Evolutionary conservation across 2,888 invertebrate species (phyloP), one percentile per base, ranked within the genome.

Genomic region (Heliconius ethilla): DNA sequence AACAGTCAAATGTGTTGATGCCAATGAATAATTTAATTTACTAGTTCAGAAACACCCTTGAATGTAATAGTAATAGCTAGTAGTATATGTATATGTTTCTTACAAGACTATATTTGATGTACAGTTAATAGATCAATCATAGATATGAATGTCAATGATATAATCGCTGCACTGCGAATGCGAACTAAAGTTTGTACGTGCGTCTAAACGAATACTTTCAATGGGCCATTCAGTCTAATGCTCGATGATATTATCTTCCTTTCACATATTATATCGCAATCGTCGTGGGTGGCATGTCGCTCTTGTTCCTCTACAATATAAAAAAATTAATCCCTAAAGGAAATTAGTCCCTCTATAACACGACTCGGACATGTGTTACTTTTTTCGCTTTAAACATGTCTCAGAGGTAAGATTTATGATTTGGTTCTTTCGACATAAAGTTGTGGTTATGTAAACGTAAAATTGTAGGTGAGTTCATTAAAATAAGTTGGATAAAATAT

Each of bases 331-430:
- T 89, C 89, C 89, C 87, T 83, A 89, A 91, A 92, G 90, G 90
- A 93, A 94, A 94, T 94, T 94, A 94, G 94, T 91, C 92, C 89
- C 91, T 92, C 92, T 93, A 92, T 91, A 93, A 93, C 93, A 92
- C 87, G 89, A 84, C 84, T 89, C 88, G 89, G 92, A 93, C 93
- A 94, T 91, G 92, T 94, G 94, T 94, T 94, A 92, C 92, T 92
- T 93, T 93, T 94, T 94, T 94, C 93, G 92, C 92, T 92, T 91
- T 91, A 89, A 90, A 92, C 88, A 88, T 88, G 91, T 91, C 91
- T 88, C 89, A 83, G 79, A 75, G 72, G 83, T 84, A 90, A 93
- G 93, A 94, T 94, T 94, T 94, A 94, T 92, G 89, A 86, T 86
- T 87, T 86, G 87, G 88, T 88, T 89, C 87, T 89, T 89, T 87